Evolutionary conservation across 2,113 vertebrate genomes (phyloP), one percentile per base, ranked within the genome.

Genomic region (Ictalurus punctatus): DNA sequence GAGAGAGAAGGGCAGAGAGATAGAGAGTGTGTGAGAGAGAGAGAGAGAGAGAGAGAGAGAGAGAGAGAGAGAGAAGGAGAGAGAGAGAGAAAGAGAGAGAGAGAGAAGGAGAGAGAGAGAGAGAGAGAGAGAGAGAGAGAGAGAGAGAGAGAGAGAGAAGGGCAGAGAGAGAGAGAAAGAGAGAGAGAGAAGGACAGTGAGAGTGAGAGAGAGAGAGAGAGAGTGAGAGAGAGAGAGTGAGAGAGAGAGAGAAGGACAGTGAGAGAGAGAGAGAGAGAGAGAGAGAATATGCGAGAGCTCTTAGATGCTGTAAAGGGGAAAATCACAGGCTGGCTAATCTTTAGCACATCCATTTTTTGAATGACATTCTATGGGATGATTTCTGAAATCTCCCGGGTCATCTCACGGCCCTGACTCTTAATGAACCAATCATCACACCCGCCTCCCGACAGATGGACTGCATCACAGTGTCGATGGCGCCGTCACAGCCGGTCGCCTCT

Each of bases 381-480:
- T 87, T 91, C 90, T 91, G 91, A 90, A 0, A 7, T 25, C 86
- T 76, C 85, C 56, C 92, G 91, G 93, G 90, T 93, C 92, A 95
- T 94, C 91, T 92, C 85, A 92, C 83, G 85, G 74, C 82, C 52
- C 80, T 69, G 86, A 83, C 54, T 90, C 90, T 91, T 94, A 94
- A 95, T 94, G 93, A 94, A 93, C 91, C 92, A 92, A 93, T 95
- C 93, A 90, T 79, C 88, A 83, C 67, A 81, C 90, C 82, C 13
- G 56, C 90, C 92, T 83, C 74, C 89, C 54, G 85, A 89, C 92
- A 92, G 91, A 86, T 59, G 80, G 88, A 14, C 81, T 48, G 14
- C 34, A 91, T 65, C 40, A 81, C 89, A 87, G 88, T 59, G 89
- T 92, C 89, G 92, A 48, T 7, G 85, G 65, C 40, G n/a, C 80